These are phyloP conservation scores for Artibeus lituratus DNA, from an alignment of 2,797 vertebrate species.

Conservation along the genomic window DNA sequence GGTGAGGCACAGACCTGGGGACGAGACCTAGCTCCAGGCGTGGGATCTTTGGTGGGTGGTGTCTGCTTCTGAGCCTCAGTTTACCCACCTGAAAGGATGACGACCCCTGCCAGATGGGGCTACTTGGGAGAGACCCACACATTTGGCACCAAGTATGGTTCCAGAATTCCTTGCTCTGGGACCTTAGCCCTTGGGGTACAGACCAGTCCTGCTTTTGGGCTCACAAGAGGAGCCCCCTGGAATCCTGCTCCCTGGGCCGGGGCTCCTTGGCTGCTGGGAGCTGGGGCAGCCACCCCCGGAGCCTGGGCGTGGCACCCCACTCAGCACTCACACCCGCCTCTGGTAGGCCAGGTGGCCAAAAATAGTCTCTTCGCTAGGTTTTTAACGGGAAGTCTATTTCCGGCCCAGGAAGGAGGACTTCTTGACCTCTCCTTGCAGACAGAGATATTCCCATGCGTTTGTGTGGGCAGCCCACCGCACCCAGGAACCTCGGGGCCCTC, in stretches of 20 bases:
- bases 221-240: not conserved
- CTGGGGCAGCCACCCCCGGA: accelerated
- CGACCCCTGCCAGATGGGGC: not conserved
- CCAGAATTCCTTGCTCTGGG: accelerated
- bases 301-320: not conserved
- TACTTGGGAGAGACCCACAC: not conserved
- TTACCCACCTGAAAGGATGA: not conserved
- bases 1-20: not conserved
- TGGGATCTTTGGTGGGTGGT: not conserved
- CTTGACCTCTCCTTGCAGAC: slow-evolving; percentile 70
- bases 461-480: slow-evolving; percentile 46
- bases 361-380: slow-evolving; percentile 56
- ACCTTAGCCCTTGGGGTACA: not conserved
- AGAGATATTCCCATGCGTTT: slow-evolving; percentile 65
- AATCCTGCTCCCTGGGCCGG: not conserved
- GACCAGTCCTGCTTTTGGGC: not conserved
- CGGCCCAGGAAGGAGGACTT: slow-evolving; percentile 58
- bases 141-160: not conserved
- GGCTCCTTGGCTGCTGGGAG: not conserved
- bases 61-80: not conserved
- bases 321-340: not conserved
- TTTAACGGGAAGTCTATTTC: slow-evolving; percentile 78
- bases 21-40: not conserved
- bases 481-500: too few relatives aligned
- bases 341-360: slow-evolving; percentile 32